Evolutionary conservation across 1,140 invertebrate genomes (phyloP), one percentile per base, ranked within the genome.

Genomic region (Condylostylus longicornis): DNA sequence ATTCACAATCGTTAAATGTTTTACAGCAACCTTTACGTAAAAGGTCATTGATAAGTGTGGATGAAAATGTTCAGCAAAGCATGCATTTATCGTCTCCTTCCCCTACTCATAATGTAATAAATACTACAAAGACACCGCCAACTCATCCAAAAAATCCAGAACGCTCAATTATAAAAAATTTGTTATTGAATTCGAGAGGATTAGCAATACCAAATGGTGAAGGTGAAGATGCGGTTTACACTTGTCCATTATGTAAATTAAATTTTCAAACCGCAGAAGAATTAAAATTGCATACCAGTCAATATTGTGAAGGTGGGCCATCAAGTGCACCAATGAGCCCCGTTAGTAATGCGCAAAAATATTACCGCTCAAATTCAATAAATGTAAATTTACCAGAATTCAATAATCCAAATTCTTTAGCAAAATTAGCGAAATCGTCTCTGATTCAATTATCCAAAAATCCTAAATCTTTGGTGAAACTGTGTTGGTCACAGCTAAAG

Each of bases 141-240:
- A 34, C 37, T 12, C 31, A 43, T 9, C 43, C 51, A 21, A 33
- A 49, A 0, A 32, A 32, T 51, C 65, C 69, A 3, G 79, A 82
- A 48, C 69, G 75, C 15, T 82, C 78, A 4, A 80, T 86, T 30
- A 87, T 88, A 36, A 89, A 88, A 54, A 82, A 87, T 54, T 66
- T 88, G 8, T 53, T 89, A 5, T 53, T 84, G 20, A 85, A 84
- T 61, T 71, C 71, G 33, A 67, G 72, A 30, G 58, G 49, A 4
- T 33, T 56, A 37, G 61, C 56, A 1, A 54, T 61, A 31, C 60
- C 64, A 5, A 69, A 66, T 42, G 66, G 68, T 19, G 68, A 71
- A 22, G 65, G 62, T 12, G 51, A 63, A 18, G 58, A 64, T 33
- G 64, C 65, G n/a, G 52, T 70, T 28, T 76, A 71, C 39, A 54